A percentile compares a stretch with the other conserved stretches of the same genome.
Conservation (phyloP, 2,888 invertebrate species). For the Scaptomyza polygonia region DNA sequence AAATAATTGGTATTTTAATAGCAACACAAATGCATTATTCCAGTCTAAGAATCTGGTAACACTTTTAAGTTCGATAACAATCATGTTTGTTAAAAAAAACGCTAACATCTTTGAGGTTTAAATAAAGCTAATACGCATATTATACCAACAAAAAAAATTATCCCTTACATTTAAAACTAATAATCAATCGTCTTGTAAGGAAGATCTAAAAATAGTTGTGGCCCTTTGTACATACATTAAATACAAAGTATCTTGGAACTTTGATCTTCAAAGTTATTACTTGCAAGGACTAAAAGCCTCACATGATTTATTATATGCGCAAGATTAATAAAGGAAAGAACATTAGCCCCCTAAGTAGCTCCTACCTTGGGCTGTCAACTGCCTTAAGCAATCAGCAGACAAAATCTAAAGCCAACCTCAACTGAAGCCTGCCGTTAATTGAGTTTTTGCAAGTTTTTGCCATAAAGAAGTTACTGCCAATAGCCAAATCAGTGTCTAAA, state of each 20-base stretch:
- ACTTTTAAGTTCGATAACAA: too few species aligned
- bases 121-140: too few species aligned
- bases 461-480: conserved; percentile 41
- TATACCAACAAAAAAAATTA: too few species aligned
- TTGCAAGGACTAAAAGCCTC: neutral
- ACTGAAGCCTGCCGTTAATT: conserved; percentile 33
- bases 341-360: neutral
- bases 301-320: conserved; percentile 9
- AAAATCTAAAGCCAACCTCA: neutral
- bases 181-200: neutral
- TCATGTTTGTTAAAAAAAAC: too few species aligned
- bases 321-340: neutral
- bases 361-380: neutral
- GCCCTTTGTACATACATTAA: neutral
- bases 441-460: conserved; percentile 28
- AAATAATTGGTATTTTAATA: too few species aligned
- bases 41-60: too few species aligned
- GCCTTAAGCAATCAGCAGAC: neutral
- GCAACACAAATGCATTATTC: too few species aligned
- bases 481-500: conserved; percentile 39
- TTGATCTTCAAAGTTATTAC: too few species aligned
- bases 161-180: neutral
- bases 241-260: neutral
- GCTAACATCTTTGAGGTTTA: too few species aligned
- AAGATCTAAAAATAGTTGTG: neutral